Evolutionary conservation across 2,113 vertebrate species (phyloP).

Genomic region (Cyphomyrus discorhynchus): DNA sequence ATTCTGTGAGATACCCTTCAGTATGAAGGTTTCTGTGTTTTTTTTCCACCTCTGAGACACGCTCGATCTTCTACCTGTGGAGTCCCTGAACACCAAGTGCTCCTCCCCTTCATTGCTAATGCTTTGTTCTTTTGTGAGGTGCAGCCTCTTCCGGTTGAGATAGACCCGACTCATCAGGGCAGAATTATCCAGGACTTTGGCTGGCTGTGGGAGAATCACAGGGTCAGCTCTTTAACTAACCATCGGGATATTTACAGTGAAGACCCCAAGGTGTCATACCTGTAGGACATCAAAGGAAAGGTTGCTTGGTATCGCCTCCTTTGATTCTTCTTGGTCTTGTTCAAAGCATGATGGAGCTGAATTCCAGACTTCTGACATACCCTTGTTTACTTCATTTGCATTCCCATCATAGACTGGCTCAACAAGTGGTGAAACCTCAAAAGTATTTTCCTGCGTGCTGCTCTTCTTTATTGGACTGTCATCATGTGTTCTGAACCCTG

Average conservation of each 20-base stretch:
- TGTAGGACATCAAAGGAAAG: background rate
- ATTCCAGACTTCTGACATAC: background rate
- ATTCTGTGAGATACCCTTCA: background rate
- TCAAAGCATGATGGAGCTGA: background rate
- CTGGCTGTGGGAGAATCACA: conserved; percentile 29
- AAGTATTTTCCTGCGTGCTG: conserved; percentile 1
- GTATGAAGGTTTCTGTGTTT: background rate
- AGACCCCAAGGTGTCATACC: background rate
- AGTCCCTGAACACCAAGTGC: conserved; percentile 9
- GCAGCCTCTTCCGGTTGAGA: conserved; percentile 51
- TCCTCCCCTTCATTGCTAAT: conserved; percentile 1
- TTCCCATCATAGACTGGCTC: conserved; percentile 24
- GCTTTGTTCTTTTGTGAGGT: conserved; percentile 26
- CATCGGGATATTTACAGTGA: background rate
- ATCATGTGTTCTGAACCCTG: background rate
- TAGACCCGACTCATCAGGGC: conserved; percentile 23
- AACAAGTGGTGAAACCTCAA: conserved; percentile 20
- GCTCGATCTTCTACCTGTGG: background rate
- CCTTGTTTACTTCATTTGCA: background rate
- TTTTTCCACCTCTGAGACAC: background rate
- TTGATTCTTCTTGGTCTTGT: background rate
- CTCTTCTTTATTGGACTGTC: background rate
- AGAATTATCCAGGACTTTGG: conserved; percentile 22
- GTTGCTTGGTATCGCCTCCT: background rate
- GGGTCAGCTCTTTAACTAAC: background rate